Evolutionary conservation across 2,113 vertebrate genomes (phyloP), one percentile per base, ranked within the genome.

Genomic region (Tachysurus vachellii): DNA sequence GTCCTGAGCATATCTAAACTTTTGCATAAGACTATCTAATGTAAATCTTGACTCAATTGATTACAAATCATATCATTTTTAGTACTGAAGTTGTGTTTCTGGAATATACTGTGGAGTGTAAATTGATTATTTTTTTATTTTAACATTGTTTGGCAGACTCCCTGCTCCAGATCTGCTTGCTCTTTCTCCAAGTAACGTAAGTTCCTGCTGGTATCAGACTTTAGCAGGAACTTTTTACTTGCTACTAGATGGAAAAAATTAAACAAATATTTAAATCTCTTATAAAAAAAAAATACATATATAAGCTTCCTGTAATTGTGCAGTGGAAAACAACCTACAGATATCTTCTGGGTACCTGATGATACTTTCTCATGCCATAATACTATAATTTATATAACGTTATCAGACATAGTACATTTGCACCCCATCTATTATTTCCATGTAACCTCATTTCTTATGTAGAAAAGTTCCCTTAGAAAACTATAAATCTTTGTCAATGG

Each of bases 401-500:
- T 61, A 62, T 47, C n/a, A 82, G 31, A 59, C 62, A 31, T 87
- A 50, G 80, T 70, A 54, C 56, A 80, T 83, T 36, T 82, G 76
- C 79, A 76, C 70, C 86, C 70, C 83, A 83, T 89, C 28, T 89
- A 84, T 83, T 86, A 57, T 80, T 77, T 90, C 79, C 85, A 90
- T 90, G 42, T 86, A 86, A 50, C 83, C 84, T 81, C 85, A 87
- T 89, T 89, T 82, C 86, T 85, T 54, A 84, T 77, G 54, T 90
- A 61, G 73, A 84, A 73, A 84, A 86, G 31, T 81, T 86, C 87
- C 87, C 85, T 81, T 88, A 88, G 84, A 77, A 80, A 86, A 88
- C 81, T 88, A 86, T 90, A 86, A 86, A 75, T 80, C 86, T 76
- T 79, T 90, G 87, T 90, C 88, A 86, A 84, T 99, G 97, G 98